Evolutionary conservation across 1,140 invertebrate species (phyloP), one percentile per base, ranked within the genome.

Genomic region (Popillia japonica): DNA sequence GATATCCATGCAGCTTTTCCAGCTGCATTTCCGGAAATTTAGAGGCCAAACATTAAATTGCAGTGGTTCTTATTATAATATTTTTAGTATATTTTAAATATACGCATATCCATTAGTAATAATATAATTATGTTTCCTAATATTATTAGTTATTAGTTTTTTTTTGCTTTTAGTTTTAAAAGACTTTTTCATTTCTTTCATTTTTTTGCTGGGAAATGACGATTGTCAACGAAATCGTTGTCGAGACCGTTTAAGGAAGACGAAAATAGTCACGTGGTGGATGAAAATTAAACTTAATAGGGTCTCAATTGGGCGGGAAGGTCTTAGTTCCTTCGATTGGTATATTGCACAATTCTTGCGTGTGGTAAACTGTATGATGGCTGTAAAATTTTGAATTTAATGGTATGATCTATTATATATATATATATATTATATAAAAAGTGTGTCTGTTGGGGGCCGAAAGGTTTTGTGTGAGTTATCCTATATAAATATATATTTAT

Each of bases 1-100:
- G 78, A 80, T 85, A 86, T 86, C 84, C 79, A 85, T 85, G 81
- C 84, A 78, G 78, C 83, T 78, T 79, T 75, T 40, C 40, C 79
- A 83, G 84, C 80, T 79, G 81, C 82, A 86, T 86, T 86, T 85
- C 84, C 86, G 81, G 86, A 85, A 86, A 86, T 86, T 86, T 86
- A 82, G 86, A 86, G 83, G 85, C 85, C 86, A 83, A 85, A 86
- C 40, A 64, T 79, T 84, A 79, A 83, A 82, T 82, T 78, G 81
- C 80, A 82, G 83, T 84, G 84, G 83, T 82, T 73, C 72, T 40
- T 17, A 72, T 34, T 34, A 34, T 34, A 34, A 34, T 34, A 34
- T 34, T 34, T 34, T 34, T 34, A 34, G 27, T 78, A 9, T 74
- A 23, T 74, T 44, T 74, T 41, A 10, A 48, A 48, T 48, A 68